phyloP scores from a whole-genome alignment of 2,113 vertebrate species.

The Cheilinus undulatus region DNA sequence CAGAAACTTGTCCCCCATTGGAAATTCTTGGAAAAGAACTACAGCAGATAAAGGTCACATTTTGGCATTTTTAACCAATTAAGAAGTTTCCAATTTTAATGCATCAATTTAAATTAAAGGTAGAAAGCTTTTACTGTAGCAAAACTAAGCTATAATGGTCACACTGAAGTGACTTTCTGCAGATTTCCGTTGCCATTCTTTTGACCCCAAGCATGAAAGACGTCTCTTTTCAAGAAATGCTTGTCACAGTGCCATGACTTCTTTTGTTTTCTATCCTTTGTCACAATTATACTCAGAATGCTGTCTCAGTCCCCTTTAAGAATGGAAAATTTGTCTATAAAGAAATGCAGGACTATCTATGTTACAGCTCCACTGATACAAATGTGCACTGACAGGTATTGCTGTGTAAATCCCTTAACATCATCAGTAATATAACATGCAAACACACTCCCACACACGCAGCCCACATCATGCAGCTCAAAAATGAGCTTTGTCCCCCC shows the following conservation, averaged over 20 bases:
- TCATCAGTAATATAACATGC: constrained; percentile 45
- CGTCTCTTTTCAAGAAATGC: background rate
- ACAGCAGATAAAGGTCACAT: no score
- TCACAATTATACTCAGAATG: background rate
- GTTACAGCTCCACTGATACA: constrained; percentile 55
- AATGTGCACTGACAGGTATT: constrained; percentile 65
- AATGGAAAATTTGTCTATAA: constrained; percentile 40
- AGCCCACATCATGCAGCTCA: constrained; percentile 7
- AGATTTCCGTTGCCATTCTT: background rate
- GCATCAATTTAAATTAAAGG: no score
- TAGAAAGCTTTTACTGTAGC: no score
- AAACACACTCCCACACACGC: constrained; percentile 10
- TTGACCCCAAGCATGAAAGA: background rate
- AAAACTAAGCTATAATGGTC: background rate
- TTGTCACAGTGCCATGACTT: background rate
- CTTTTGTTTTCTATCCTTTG: background rate
- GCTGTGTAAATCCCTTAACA: constrained; percentile 65
- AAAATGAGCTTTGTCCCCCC: background rate
- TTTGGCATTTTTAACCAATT: no score
- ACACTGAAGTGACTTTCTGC: background rate
- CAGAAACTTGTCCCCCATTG: no score
- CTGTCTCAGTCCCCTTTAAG: constrained; percentile 19
- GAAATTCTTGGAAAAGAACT: no score
- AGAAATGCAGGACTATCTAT: constrained; percentile 39
- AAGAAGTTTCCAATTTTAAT: no score